Evolutionary conservation across 1,140 invertebrate species (phyloP), one percentile per base, ranked within the genome.

Genomic region (Conus ventricosus): DNA sequence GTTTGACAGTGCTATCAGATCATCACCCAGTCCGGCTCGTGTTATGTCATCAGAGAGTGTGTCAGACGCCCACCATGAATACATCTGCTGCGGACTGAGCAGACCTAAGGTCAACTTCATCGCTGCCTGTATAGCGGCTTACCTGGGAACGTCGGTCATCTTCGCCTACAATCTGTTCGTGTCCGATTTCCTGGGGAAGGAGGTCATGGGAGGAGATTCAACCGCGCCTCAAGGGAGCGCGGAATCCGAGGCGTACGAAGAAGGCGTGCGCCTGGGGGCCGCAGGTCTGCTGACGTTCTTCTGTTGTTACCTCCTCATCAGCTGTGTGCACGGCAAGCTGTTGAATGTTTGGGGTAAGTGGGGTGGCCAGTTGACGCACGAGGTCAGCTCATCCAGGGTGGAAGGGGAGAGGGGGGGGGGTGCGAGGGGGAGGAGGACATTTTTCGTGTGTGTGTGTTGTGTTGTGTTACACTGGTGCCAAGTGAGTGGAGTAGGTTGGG

Each of bases 181-280:
- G 82, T 27, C 82, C 3, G 82, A 84, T 63, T 84, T 84, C 17
- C 82, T 84, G 5, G 82, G 82, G 20, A 84, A 84, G 55, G 82
- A 7, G 27, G 55, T 84, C 10, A 63, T 63, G 23, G 82, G 82
- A 3, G 82, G 82, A 27, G 82, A 60, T 17, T 67, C 82, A 17
- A 54, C 55, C 5, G 82, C 82, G n/a, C 82, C 82, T 2, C 20
- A 25, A 13, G 82, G 55, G 1, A 84, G 82, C 63, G 55, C 82
- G 15, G 82, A 84, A 27, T n/a, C 8, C 11, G 23, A 84, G 82
- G 55, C 55, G 20, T 84, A 84, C 27, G 55, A 84, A 63, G 55
- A 63, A 15, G 82, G 82, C 13, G 20, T 84, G 23, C 6, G 55
- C 63, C 10, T 63, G n/a, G 82, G 53, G 8, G 54, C 82, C 0